Evolutionary conservation across 2,113 vertebrate genomes (phyloP).

Genomic region (Platichthys flesus): DNA sequence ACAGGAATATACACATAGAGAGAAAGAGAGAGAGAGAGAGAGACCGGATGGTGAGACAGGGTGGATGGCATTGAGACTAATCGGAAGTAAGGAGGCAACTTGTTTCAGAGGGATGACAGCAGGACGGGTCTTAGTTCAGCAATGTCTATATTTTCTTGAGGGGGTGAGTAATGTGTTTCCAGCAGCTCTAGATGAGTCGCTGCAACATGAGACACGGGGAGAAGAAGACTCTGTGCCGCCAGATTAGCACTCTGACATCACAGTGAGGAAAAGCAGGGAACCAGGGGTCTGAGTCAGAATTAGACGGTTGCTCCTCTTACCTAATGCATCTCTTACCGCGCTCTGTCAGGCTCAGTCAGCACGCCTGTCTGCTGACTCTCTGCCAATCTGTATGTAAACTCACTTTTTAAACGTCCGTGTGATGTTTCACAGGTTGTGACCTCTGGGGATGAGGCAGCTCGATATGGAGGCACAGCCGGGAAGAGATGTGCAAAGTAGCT

Average conservation of each 20-base stretch:
- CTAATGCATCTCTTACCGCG: slow-evolving; percentile 5
- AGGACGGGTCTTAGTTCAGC: slow-evolving; percentile 56
- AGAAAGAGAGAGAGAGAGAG: slow-evolving; percentile 14
- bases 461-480: background rate
- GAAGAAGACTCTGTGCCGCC: slow-evolving; percentile 58
- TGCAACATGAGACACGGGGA: slow-evolving; percentile 69
- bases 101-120: slow-evolving; percentile 63
- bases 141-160: slow-evolving; percentile 27
- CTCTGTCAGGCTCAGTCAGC: slow-evolving; percentile 1
- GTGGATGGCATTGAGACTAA: slow-evolving; percentile 55
- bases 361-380: background rate
- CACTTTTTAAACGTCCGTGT: background rate
- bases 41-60: slow-evolving; percentile 49
- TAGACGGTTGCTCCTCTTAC: slow-evolving; percentile 7
- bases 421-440: background rate
- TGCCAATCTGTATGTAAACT: slow-evolving; percentile 3
- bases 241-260: slow-evolving; percentile 59
- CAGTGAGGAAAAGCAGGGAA: slow-evolving; percentile 36
- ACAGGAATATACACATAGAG: slow-evolving; percentile 56
- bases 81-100: slow-evolving; percentile 57
- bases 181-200: slow-evolving; percentile 61
- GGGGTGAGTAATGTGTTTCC: slow-evolving; percentile 64
- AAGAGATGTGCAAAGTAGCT: background rate
- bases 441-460: background rate
- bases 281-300: slow-evolving; percentile 48